Base-by-base conservation (phyloP, 1,140 invertebrate species). In the Cotesia glomerata region DNA sequence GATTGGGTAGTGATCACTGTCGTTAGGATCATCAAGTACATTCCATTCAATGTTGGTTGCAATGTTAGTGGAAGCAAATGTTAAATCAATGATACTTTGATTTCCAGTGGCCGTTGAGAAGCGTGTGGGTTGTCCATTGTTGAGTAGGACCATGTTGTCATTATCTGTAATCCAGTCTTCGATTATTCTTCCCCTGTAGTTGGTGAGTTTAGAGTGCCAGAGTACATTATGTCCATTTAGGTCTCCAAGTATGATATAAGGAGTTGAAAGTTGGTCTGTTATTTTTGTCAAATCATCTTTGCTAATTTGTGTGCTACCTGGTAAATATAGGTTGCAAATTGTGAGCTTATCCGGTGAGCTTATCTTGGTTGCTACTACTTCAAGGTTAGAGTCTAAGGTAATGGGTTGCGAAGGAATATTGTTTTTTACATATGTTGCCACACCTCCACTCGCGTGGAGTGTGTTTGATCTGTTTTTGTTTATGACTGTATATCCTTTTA, bases 1-100 rank as follows among this genome's bases (percentile, higher is more conserved):
- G 32, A 83, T 81, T 7, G 80, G 82, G 32, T 75, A 80, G 59
- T 84, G 80, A 52, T 82, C 81, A 68, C 79, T 82, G 18, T 78
- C 76, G 75, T 78, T 79, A 18, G 75, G 71, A 49, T 82, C 74
- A 8, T 78, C 72, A 32, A 77, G 34, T 5, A 76, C 71, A 34
- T 76, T 67, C 78, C 77, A 80, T 69, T 77, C 72, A 61, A 79
- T 72, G 63, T 77, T 75, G 58, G 71, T 39, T 59, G 58, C 51
- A 54, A 79, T 72, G 64, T 72, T 71, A 66, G 75, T 56, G 45
- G 73, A 75, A 71, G 76, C 45, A 16, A 76, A 36, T 3, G 72
- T 69, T 5, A 77, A 51, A 45, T 76, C 74, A 1, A 75, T 64
- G 7, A 14, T 9, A 16, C 59, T 64, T 36, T 8, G 5, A 7